Evolutionary conservation across 2,113 vertebrate genomes (phyloP).

Genomic region (Holacanthus passer): DNA sequence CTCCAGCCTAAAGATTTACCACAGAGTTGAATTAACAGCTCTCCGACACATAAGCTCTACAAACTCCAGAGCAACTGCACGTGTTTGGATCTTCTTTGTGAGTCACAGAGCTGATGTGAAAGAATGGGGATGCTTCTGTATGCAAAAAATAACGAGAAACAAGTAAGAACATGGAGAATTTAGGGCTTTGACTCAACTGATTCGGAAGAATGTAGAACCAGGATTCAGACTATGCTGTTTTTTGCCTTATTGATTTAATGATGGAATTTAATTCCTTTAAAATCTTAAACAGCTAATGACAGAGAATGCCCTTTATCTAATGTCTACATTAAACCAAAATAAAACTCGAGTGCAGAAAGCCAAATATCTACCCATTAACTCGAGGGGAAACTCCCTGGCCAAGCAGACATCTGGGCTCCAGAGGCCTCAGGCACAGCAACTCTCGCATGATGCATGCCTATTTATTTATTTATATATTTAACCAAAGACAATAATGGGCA

Average conservation of each 20-base stretch:
- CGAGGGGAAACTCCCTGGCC: slow-evolving; percentile 21
- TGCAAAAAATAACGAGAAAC: not conserved
- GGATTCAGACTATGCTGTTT: not conserved
- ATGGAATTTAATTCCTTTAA: not conserved
- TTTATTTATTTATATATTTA: slow-evolving; percentile 24
- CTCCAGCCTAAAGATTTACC: not conserved
- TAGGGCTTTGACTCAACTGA: not conserved
- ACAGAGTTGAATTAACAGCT: not conserved
- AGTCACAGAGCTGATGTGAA: too few species aligned
- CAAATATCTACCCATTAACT: slow-evolving; percentile 29
- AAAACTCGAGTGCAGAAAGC: slow-evolving; percentile 2
- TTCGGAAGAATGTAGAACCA: not conserved
- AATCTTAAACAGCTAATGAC: not conserved
- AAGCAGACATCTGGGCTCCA: slow-evolving; percentile 34
- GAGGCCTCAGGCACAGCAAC: slow-evolving; percentile 17
- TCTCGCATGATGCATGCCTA: not conserved
- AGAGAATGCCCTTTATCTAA: not conserved
- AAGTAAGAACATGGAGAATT: not conserved
- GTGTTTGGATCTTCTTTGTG: too few species aligned
- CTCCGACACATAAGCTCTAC: not conserved
- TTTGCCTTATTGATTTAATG: not conserved
- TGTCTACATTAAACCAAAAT: slow-evolving; percentile 15
- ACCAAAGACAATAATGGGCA: slow-evolving; percentile 13
- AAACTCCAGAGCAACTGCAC: not conserved
- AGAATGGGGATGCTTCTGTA: not conserved